phyloP scores from a whole-genome alignment of 2,888 invertebrate species.

The Balanococcus diminutus region DNA sequence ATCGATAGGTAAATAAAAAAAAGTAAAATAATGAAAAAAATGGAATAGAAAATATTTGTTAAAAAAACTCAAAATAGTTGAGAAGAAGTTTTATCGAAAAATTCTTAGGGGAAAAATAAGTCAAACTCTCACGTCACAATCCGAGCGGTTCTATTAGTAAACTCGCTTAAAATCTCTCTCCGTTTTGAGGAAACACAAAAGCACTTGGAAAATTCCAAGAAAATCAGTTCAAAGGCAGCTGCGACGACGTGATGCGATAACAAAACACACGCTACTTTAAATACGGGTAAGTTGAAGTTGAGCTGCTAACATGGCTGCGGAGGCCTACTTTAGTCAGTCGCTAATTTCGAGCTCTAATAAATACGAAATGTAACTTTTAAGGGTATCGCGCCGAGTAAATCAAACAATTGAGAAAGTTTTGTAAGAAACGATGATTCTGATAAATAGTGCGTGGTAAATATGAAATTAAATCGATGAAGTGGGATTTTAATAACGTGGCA shows the following conservation, averaged over 20 bases:
- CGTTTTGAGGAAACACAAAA: too few relatives aligned
- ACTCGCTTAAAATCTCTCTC: too few relatives aligned
- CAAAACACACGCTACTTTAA: not conserved
- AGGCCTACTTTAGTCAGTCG: not conserved
- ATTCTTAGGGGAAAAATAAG: too few relatives aligned
- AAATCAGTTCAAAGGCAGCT: not conserved
- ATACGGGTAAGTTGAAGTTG: not conserved
- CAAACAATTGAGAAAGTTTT: conserved; percentile 1
- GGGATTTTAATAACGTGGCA: not conserved
- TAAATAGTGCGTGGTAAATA: not conserved
- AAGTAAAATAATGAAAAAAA: too few relatives aligned
- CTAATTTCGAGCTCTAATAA: not conserved
- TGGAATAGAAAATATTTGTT: too few relatives aligned
- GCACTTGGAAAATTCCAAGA: not conserved
- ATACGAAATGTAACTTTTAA: not conserved
- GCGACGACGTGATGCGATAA: not conserved
- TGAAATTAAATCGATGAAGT: conserved; percentile 29
- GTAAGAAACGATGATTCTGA: not conserved
- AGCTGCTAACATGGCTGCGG: not conserved
- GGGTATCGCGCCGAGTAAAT: not conserved
- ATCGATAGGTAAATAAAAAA: too few relatives aligned
- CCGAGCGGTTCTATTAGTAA: too few relatives aligned
- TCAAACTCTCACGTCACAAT: too few relatives aligned
- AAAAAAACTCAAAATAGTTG: too few relatives aligned
- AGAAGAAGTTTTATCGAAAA: too few relatives aligned